These are phyloP conservation scores for Anoplius nigerrimus DNA, from an alignment of 2,888 invertebrate genomes.

Conservation along the genomic window DNA sequence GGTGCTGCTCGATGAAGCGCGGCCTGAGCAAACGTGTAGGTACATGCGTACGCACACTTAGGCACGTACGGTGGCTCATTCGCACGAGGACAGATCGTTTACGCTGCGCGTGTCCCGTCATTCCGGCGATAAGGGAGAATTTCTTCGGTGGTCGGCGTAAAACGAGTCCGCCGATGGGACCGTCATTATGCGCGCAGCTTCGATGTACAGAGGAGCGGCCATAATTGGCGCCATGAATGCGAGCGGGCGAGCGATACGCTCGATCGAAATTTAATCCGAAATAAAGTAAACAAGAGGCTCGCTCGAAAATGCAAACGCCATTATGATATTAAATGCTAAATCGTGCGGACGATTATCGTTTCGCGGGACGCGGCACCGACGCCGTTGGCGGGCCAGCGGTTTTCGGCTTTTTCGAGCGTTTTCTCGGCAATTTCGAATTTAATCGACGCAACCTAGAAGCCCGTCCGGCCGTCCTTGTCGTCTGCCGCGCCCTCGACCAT, in stretches of 20 bases:
- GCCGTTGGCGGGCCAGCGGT: slow-evolving; percentile 27
- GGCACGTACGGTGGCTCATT: too few relatives aligned
- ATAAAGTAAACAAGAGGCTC: slow-evolving; percentile 64
- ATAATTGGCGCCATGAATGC: neutral
- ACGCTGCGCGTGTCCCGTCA: too few relatives aligned
- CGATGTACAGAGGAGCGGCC: neutral
- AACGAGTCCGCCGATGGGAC: too few relatives aligned
- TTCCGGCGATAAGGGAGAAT: too few relatives aligned
- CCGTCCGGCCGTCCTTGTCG: neutral
- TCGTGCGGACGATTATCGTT: slow-evolving; percentile 32
- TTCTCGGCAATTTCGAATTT: slow-evolving; percentile 59
- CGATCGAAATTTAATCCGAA: slow-evolving; percentile 64
- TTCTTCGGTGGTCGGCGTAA: too few relatives aligned
- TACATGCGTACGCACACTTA: too few relatives aligned
- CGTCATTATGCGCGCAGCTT: neutral
- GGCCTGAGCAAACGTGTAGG: too few relatives aligned
- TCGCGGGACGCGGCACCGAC: slow-evolving; percentile 21
- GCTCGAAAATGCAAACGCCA: slow-evolving; percentile 64
- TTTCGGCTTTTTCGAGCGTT: slow-evolving; percentile 42
- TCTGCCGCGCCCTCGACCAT: neutral
- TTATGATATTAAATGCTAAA: slow-evolving; percentile 71
- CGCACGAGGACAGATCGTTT: too few relatives aligned
- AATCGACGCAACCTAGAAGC: slow-evolving; percentile 51
- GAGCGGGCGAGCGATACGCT: slow-evolving; percentile 7
- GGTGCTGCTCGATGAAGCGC: too few relatives aligned